Evolutionary conservation across 92 coral and sea anemone species (phyloP).

Genomic region (Montipora capitata): DNA sequence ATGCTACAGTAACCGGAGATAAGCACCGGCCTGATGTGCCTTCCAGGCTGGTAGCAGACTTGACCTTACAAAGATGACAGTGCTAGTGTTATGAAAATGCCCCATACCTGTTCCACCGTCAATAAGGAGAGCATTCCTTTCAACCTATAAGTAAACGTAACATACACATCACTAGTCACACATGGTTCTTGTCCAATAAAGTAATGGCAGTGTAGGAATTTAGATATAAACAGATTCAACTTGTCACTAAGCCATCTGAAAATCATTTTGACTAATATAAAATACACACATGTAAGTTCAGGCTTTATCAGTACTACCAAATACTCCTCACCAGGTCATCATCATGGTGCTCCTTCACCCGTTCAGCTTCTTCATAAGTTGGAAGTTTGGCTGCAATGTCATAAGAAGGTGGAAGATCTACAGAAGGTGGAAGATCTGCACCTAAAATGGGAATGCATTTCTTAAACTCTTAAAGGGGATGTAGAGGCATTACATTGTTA

Average conservation of each 20-base stretch:
- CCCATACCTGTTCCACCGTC: conserved; percentile 83
- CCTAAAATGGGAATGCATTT: background rate
- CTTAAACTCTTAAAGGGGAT: background rate
- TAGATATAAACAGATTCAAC: too few species aligned
- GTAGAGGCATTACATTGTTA: background rate
- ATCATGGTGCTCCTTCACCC: conserved; percentile 73
- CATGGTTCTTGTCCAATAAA: background rate
- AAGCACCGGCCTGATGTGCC: too few species aligned
- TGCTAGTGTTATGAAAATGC: too few species aligned
- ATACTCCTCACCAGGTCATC: conserved; percentile 69
- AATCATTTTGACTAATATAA: too few species aligned
- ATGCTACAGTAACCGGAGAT: too few species aligned
- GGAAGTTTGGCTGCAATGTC: conserved; percentile 95
- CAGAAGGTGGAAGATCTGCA: conserved; percentile 84
- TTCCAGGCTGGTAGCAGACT: too few species aligned
- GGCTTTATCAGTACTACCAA: too few species aligned
- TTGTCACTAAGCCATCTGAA: too few species aligned
- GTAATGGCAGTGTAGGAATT: too few species aligned
- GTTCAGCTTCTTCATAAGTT: conserved; percentile 95
- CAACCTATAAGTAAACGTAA: conserved; percentile 46
- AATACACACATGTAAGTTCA: too few species aligned
- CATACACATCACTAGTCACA: background rate
- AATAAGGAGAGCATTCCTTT: conserved; percentile 74
- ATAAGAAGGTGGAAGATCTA: conserved; percentile 90
- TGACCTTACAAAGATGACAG: too few species aligned